Evolutionary conservation across 2,113 vertebrate species (phyloP).

Genomic region (Beaufortia kweichowensis): DNA sequence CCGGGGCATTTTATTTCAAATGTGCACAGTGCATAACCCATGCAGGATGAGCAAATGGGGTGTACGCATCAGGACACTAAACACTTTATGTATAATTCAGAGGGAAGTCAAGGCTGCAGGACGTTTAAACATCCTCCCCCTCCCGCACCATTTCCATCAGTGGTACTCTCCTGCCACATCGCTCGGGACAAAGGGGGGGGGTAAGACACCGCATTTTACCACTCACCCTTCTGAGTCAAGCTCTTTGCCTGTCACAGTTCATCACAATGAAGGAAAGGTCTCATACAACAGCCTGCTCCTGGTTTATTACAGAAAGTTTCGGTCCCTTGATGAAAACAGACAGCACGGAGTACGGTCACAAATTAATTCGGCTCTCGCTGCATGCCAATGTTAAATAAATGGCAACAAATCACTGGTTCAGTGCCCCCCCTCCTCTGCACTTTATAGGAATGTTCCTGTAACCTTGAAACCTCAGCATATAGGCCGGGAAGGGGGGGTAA

Average conservation of each 20-base stretch:
- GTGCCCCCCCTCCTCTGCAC: neutral
- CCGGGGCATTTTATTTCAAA: constrained; percentile 36
- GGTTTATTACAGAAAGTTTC: constrained; percentile 3
- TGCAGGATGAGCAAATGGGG: constrained; percentile 39
- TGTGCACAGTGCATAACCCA: constrained; percentile 15
- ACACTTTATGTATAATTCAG: constrained; percentile 57
- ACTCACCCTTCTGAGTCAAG: constrained; percentile 32
- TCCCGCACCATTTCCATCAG: constrained; percentile 32
- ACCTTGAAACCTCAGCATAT: constrained; percentile 27
- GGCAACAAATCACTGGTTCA: constrained; percentile 27
- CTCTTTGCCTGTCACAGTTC: constrained; percentile 40
- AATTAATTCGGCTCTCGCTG: neutral
- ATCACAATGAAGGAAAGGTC: constrained; percentile 40
- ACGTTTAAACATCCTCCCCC: constrained; percentile 8
- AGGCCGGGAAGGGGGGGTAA: constrained; percentile 2
- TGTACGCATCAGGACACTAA: constrained; percentile 49
- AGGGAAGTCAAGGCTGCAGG: constrained; percentile 49
- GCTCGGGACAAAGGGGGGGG: constrained; percentile 26
- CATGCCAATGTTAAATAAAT: constrained; percentile 38
- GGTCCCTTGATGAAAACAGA: neutral
- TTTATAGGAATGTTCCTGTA: constrained; percentile 24
- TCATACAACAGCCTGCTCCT: constrained; percentile 21
- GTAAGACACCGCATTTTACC: constrained; percentile 37
- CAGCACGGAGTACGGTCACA: neutral
- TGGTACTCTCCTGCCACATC: constrained; percentile 10